These are phyloP conservation scores for Chiridota heheva DNA, from an alignment of 35 echinoderm and acorn worm genomes.

Conservation along the genomic window DNA sequence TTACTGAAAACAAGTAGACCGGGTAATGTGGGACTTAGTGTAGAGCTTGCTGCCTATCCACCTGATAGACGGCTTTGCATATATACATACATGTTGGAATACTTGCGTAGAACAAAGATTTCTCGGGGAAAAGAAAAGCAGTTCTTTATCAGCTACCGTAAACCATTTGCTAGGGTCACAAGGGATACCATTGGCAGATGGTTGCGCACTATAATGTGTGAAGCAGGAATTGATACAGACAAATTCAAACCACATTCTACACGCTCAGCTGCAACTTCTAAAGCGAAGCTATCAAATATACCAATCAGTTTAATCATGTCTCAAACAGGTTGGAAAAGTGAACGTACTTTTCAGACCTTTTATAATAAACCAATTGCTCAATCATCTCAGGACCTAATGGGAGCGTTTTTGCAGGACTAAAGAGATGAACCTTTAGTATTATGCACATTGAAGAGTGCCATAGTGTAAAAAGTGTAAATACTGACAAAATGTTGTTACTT, in stretches of 20 bases:
- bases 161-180: slow-evolving; percentile 2
- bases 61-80: background rate
- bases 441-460: no score
- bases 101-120: slow-evolving; percentile 16
- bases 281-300: background rate
- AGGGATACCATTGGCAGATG: slow-evolving; percentile 35
- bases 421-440: no score
- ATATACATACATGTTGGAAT: background rate
- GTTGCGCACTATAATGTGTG: slow-evolving; percentile 8
- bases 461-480: no score
- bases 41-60: slow-evolving; percentile 1
- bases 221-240: slow-evolving; percentile 27
- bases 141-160: slow-evolving; percentile 20
- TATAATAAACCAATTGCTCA: slow-evolving; percentile 12
- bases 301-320: background rate
- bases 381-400: no score
- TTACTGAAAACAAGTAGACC: slow-evolving; percentile 18
- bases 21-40: background rate
- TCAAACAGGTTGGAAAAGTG: slow-evolving; percentile 14
- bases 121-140: slow-evolving; percentile 21
- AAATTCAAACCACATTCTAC: slow-evolving; percentile 24
- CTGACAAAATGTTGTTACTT: no score
- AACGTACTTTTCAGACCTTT: background rate
- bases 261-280: slow-evolving; percentile 11
- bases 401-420: no score